Evolutionary conservation across 2,888 invertebrate genomes (phyloP).

Genomic region (Diplolepis rosae): DNA sequence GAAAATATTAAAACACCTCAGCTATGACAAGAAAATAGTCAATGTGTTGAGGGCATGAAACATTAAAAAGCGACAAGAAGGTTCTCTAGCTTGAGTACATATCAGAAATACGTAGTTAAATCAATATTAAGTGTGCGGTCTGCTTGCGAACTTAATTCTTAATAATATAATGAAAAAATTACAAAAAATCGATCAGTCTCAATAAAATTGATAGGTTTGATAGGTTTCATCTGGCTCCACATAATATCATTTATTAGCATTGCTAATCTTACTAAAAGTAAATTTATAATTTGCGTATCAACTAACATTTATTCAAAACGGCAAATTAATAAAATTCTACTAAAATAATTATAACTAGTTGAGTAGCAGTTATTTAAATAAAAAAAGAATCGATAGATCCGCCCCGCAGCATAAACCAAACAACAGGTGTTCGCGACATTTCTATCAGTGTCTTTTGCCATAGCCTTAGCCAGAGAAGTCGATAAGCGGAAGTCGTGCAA

Average conservation of each 20-base stretch:
- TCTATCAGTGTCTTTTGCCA: constrained; percentile 18
- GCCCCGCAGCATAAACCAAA: constrained; percentile 23
- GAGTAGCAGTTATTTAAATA: background rate
- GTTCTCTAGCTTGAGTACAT: background rate
- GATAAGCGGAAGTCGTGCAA: constrained; percentile 26
- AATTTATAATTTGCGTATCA: too few species aligned
- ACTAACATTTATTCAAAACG: too few species aligned
- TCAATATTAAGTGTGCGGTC: constrained; percentile 30
- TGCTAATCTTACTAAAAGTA: too few species aligned
- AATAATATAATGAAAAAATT: background rate
- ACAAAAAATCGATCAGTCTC: background rate
- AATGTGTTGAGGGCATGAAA: background rate
- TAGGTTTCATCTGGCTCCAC: background rate
- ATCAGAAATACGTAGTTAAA: constrained; percentile 38
- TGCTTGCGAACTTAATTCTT: background rate
- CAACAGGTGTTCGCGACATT: constrained; percentile 59
- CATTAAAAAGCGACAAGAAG: background rate
- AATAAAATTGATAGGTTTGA: background rate
- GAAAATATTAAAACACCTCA: background rate
- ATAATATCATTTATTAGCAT: too few species aligned
- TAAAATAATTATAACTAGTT: too few species aligned
- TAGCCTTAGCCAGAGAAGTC: constrained; percentile 17
- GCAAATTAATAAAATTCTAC: too few species aligned
- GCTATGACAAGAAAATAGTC: background rate
- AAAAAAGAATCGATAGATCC: constrained; percentile 12